These are phyloP conservation scores for Ploceus nigricollis DNA, from an alignment of 2,113 vertebrate genomes.

Conservation along the genomic window DNA sequence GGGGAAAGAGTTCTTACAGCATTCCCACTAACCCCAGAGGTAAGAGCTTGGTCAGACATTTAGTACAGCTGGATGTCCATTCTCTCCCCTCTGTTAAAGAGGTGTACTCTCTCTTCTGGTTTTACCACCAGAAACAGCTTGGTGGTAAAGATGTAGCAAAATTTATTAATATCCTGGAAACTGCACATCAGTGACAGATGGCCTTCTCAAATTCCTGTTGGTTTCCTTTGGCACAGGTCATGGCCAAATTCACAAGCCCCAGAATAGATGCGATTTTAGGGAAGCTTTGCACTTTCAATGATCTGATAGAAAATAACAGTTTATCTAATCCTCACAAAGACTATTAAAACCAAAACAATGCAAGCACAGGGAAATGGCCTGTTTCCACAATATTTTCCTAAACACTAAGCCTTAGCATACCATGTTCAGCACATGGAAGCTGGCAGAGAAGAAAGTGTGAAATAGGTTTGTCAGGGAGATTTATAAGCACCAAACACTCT, in stretches of 20 bases:
- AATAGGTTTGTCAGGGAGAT: neutral
- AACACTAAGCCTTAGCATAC: neutral
- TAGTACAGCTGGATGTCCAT: neutral
- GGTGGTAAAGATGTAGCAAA: neutral
- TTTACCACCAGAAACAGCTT: neutral
- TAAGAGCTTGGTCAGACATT: neutral
- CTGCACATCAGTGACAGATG: neutral
- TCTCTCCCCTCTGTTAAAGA: neutral
- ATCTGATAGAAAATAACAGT: neutral
- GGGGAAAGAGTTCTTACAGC: slow-evolving; percentile 32
- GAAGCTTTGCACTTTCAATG: neutral
- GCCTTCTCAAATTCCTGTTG: neutral
- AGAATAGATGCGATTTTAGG: neutral
- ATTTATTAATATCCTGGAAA: neutral
- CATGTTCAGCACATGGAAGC: neutral
- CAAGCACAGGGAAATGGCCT: neutral
- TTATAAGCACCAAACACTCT: neutral
- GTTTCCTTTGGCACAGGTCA: neutral
- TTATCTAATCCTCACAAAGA: neutral
- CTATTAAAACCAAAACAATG: neutral
- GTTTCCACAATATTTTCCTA: neutral
- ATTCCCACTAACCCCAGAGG: slow-evolving; percentile 63
- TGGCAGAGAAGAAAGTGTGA: neutral
- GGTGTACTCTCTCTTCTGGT: neutral
- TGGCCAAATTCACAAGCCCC: neutral